Evolutionary conservation across 2,888 invertebrate species (phyloP).

Genomic region (Phyto melanocephala): DNA sequence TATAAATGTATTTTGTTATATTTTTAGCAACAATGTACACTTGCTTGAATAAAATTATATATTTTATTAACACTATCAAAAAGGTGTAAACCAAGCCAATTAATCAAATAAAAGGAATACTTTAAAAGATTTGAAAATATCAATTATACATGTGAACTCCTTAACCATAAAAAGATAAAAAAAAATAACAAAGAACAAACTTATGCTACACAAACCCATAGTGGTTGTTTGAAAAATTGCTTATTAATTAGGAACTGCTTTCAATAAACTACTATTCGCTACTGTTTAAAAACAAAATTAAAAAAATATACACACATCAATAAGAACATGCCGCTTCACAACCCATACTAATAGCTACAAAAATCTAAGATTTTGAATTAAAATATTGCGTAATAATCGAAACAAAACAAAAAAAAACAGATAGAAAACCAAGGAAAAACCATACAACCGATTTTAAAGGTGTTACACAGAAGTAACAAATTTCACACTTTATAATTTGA

Average conservation of each 20-base stretch:
- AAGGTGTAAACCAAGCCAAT: too few species aligned
- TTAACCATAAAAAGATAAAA: background rate
- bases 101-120: too few species aligned
- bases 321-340: constrained; percentile 6
- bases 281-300: background rate
- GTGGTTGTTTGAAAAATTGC: background rate
- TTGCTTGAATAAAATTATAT: too few species aligned
- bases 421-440: background rate
- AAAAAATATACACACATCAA: background rate
- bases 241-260: background rate
- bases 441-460: constrained; percentile 58
- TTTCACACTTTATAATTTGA: constrained; percentile 68
- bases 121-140: too few species aligned
- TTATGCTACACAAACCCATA: too few species aligned
- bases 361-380: background rate
- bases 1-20: too few species aligned
- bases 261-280: background rate
- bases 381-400: background rate
- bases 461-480: constrained; percentile 75
- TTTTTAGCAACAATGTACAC: too few species aligned
- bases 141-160: background rate
- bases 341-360: too few species aligned
- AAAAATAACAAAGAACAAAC: background rate
- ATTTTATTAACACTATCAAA: too few species aligned
- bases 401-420: too few species aligned